Percentiles rank a stretch among this genome's conserved stretches.
phyloP scores from a whole-genome alignment of 2,113 vertebrate species.

The Anolis sagrei region DNA sequence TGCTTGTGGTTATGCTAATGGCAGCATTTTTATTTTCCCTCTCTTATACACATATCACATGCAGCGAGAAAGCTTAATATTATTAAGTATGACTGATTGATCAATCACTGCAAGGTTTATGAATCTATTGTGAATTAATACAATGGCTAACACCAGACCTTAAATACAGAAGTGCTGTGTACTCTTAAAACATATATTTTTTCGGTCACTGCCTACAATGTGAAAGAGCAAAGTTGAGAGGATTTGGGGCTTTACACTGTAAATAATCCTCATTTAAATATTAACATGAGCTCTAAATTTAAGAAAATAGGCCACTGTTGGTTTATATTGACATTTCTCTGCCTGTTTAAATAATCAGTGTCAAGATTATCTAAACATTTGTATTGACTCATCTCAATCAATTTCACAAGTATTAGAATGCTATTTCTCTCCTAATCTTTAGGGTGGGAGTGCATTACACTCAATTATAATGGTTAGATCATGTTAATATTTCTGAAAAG shows the following conservation, averaged over 20 bases:
- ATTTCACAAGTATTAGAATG: not conserved
- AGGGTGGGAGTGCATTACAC: not conserved
- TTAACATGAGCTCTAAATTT: constrained; percentile 12
- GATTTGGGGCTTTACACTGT: constrained; percentile 22
- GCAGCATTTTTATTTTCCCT: constrained; percentile 10
- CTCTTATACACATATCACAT: constrained; percentile 4
- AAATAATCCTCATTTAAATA: constrained; percentile 22
- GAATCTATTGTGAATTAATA: constrained; percentile 29
- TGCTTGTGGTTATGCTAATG: constrained; percentile 37
- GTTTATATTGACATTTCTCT: constrained; percentile 2
- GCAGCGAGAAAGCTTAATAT: constrained; percentile 22
- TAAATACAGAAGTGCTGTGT: constrained; percentile 5
- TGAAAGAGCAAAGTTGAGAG: not conserved
- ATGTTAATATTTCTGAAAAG: constrained; percentile 1
- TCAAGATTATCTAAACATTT: not conserved
- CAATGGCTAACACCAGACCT: constrained; percentile 26
- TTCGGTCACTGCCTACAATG: constrained; percentile 12
- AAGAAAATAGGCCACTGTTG: not conserved
- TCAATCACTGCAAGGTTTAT: constrained; percentile 20
- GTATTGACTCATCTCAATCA: constrained; percentile 20
- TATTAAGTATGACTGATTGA: constrained; percentile 31
- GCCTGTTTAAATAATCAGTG: constrained; percentile 24
- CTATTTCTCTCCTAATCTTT: not conserved
- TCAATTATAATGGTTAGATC: not conserved
- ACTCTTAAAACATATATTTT: constrained; percentile 12